Evolutionary conservation across 2,888 invertebrate species (phyloP), one percentile per base, ranked within the genome.

Genomic region (Eumerus sabulonum): DNA sequence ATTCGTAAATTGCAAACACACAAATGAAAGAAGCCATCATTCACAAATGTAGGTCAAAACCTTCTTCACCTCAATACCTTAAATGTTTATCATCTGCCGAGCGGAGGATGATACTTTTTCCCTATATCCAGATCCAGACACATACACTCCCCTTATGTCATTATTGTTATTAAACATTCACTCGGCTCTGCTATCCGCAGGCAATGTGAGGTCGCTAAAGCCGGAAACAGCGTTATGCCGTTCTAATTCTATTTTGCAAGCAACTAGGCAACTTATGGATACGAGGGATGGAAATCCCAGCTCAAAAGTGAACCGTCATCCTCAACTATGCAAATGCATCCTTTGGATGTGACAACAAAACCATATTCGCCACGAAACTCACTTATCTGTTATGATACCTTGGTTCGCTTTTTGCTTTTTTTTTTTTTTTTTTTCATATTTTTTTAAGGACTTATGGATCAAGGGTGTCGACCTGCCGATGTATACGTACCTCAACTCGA

Each of bases 401-500:
- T 7, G 27, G 27, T 27, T 27, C 27, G 27, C 7, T 7, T 27
- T 27, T 4, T 27, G 27, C 27, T 67, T 67, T 67, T 13, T 19
- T 14, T 40, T 16, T 14, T 13, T 4, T 60, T 42, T 59, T 17
- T 47, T 16, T 42, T 59, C 44, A n/a, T n/a, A n/a, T 44, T 50
- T 17, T 57, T 27, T 57, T 14, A 9, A 27, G 42, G 18, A 44
- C 44, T 40, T n/a, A n/a, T 40, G 12, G 40, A 14, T n/a, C n/a
- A n/a, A n/a, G n/a, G n/a, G n/a, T n/a, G n/a, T n/a, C n/a, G n/a
- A n/a, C n/a, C n/a, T 35, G 53, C 42, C 16, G n/a, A n/a, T n/a
- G n/a, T n/a, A n/a, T 88, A 50, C 91, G 89, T 85, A 92, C 88
- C 88, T 91, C 90, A 63, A 92, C 88, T 82, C 92, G 91, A 83